A percentile compares a stretch with the other conserved stretches of the same genome.
phyloP scores from a whole-genome alignment of 2,888 invertebrate genomes.

The Lepetodrilus schrolli region DNA sequence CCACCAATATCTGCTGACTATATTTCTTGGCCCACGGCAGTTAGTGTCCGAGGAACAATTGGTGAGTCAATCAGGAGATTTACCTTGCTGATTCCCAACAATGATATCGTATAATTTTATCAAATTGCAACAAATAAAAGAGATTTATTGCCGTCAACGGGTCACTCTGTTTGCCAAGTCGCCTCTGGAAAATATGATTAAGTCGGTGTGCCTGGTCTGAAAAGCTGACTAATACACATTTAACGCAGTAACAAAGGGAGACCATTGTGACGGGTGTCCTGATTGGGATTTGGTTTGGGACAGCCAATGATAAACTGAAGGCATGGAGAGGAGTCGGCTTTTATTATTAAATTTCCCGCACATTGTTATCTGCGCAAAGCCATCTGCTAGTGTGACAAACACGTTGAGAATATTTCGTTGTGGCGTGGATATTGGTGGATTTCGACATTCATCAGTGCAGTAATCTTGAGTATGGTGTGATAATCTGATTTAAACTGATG shows the following conservation, averaged over 20 bases:
- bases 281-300: constrained; percentile 12
- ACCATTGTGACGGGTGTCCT: not conserved
- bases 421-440: not conserved
- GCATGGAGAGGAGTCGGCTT: constrained; percentile 25
- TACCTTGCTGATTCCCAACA: constrained; percentile 21
- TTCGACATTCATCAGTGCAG: constrained; percentile 11
- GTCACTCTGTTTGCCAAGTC: constrained; percentile 25
- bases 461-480: not conserved
- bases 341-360: constrained; percentile 39
- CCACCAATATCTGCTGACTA: constrained; percentile 3
- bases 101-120: constrained; percentile 30
- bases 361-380: constrained; percentile 13
- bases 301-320: constrained; percentile 35
- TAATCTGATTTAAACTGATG: too few species aligned
- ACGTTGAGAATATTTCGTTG: constrained; percentile 1
- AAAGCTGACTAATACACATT: constrained; percentile 31
- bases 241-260: constrained; percentile 17
- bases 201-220: constrained; percentile 6
- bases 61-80: constrained; percentile 27
- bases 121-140: constrained; percentile 30
- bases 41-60: constrained; percentile 11
- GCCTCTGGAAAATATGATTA: constrained; percentile 16
- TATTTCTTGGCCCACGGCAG: constrained; percentile 25
- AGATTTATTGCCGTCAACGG: constrained; percentile 26
- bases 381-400: constrained; percentile 19